Base-by-base conservation (phyloP, 2,888 invertebrate species). In the Aphodius sticticus region DNA sequence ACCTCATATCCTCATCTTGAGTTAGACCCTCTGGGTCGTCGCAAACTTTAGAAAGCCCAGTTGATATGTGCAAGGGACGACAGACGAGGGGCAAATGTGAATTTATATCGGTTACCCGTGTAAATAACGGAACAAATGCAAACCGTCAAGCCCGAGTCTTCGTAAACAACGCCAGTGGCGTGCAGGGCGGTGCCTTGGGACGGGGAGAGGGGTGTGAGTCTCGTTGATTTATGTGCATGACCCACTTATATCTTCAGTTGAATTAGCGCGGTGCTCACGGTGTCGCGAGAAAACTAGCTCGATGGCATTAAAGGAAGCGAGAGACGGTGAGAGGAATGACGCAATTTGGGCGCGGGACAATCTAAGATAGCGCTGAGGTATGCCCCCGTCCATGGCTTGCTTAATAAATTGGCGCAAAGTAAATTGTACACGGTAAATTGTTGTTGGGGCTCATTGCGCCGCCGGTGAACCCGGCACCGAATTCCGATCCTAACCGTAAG, bases 51-150 rank as follows among this genome's bases (percentile, higher is more conserved):
- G 53, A 12, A 53, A 53, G 53, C 53, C 53, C 53, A 53, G 4
- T 2, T 53, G 53, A 53, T 53, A 53, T 12, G 53, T 53, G 53
- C 53, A 53, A 7, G 26, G 26, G 53, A 53, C 53, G 12, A 12
- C 53, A 53, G 53, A 53, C 53, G 12, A 7, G 53, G 7, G 53
- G 26, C 26, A 78, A 74, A 78, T 78, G 76, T 75, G 69, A 78
- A 78, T 78, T 78, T 78, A 75, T 78, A 38, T 75, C 15, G 78
- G 75, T 74, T 75, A 69, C 75, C 78, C 36, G 37, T 9, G 72
- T 74, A 78, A 78, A 74, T 78, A 78, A 75, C 74, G 74, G 76
- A 78, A 78, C 75, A 78, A 78, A 78, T 78, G 78, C 75, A 69
- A 75, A 78, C 69, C 78, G 78, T 69, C 78, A 78, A 78, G 75